Evolutionary conservation across 1,140 invertebrate genomes (phyloP), one percentile per base, ranked within the genome.

Genomic region (Mesaphorura yosii): DNA sequence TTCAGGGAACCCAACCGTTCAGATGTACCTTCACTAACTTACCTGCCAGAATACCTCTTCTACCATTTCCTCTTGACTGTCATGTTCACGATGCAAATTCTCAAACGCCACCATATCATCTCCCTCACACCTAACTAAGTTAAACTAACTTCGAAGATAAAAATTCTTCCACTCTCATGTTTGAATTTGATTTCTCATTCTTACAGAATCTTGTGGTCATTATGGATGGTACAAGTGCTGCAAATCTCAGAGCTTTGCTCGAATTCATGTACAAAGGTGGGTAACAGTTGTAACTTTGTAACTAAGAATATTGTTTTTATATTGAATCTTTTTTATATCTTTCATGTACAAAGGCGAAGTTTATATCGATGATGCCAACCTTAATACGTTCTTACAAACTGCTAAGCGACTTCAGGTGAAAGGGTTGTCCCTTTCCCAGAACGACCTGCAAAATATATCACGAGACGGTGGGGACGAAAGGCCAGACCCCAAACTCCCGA

Each of bases 221-320:
- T 65, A 74, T 90, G 66, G 86, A 89, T 72, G 86, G 86, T 50
- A 90, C 86, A 52, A 81, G 81, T 54, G 83, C 86, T 34, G 78
- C 83, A 64, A 88, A 91, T 69, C 88, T 90, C 83, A 81, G 85
- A 52, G 86, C 86, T 6, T 76, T 91, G 39, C 76, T 91, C 49
- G 86, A 91, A 70, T 91, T 90, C 70, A 91, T 91, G 87, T 91
- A 91, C 73, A 87, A 87, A 69, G 86, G 86, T 10, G 86, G 31
- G 31, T 34, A 34, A n/a, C n/a, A 34, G 31, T 34, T n/a, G 31
- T 34, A 34, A 34, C 10, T 34, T 34, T 34, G 31, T 34, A 34
- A 10, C n/a, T 34, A 34, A 10, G 31, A 34, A 34, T 34, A 34
- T 34, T 34, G n/a, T 34, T 10, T 10, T 10, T 34, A 34, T 34